phyloP scores from a whole-genome alignment of 2,888 invertebrate species.

The Holacanthella duospinosa region DNA sequence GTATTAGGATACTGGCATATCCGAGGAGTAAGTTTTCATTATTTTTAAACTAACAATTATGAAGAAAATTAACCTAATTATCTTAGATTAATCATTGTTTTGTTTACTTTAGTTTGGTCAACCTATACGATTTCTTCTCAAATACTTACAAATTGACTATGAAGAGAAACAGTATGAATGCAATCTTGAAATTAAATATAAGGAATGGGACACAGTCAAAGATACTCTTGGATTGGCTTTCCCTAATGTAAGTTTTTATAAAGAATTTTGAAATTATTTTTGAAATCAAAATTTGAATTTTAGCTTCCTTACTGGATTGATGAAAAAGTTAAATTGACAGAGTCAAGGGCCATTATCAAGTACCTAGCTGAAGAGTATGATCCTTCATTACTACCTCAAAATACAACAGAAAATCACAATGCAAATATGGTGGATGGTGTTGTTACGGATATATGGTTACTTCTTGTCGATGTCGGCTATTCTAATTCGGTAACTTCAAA shows the following conservation, averaged over 20 bases:
- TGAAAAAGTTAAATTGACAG: conserved; percentile 42
- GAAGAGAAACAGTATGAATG: conserved; percentile 3
- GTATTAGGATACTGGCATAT: conserved; percentile 8
- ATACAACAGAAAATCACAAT: conserved; percentile 39
- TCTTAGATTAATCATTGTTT: conserved; percentile 1
- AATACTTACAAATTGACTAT: conserved; percentile 4
- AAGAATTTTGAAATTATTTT: neutral
- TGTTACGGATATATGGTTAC: conserved; percentile 42
- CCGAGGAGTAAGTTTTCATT: conserved; percentile 6
- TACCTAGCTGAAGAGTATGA: conserved; percentile 41
- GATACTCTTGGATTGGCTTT: conserved; percentile 40
- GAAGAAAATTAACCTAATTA: neutral
- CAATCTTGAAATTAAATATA: conserved; percentile 13
- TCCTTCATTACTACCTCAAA: conserved; percentile 42
- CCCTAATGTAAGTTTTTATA: conserved; percentile 40
- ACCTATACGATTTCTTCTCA: conserved; percentile 6
- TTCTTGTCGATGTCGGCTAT: conserved; percentile 41
- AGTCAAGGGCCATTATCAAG: conserved; percentile 43
- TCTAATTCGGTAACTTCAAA: neutral
- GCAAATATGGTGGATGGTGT: conserved; percentile 42
- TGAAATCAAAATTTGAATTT: neutral
- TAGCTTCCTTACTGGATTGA: conserved; percentile 43
- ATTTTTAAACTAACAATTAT: neutral
- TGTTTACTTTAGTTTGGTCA: conserved; percentile 8
- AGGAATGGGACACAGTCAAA: conserved; percentile 40